Base-by-base conservation (phyloP, 2,888 invertebrate species). In the Entomobrya multifasciata region DNA sequence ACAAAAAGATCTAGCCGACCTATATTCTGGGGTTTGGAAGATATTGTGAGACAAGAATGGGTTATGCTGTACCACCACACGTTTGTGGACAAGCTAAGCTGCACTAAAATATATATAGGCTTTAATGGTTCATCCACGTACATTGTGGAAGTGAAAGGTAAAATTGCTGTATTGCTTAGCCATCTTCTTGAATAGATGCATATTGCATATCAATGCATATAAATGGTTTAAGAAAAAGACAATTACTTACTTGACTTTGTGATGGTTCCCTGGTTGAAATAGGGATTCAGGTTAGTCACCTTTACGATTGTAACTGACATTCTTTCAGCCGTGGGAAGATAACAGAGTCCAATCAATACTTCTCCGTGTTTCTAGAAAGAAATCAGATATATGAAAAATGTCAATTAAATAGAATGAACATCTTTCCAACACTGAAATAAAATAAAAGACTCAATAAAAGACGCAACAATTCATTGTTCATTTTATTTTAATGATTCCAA, bases 291-390 rank as follows among this genome's bases (percentile, higher is more conserved):
- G 91, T 93, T 93, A 25, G 92, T 92, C 65, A 92, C 91, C 90
- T 93, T 93, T 91, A 93, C 92, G 55, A 93, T 92, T 87, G 92
- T 93, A 83, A 93, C 92, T 60, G 93, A 93, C 90, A 93, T 91
- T 89, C 93, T 92, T 91, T 93, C 93, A 3, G 93, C 93, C 11
- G 93, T 93, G 30, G 93, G 93, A 86, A 93, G 92, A 90, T 93
- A 93, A 91, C 93, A 93, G 87, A 93, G 90, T 70, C 93, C 93
- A 89, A 93, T 91, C 86, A 93, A 90, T 90, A 93, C 92, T 72
- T 92, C 92, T 80, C 93, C 93, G 85, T 92, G 92, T 91, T 93
- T 93, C 93, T 93, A 88, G 2, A 67, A 80, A n/a, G 25, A 44
- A 76, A 84, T 36, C 60, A 57, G 27, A 62, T 49, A 77, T 27